Conservation (phyloP, 2,113 vertebrate species). For the Machaerirhynchus nigripectus region DNA sequence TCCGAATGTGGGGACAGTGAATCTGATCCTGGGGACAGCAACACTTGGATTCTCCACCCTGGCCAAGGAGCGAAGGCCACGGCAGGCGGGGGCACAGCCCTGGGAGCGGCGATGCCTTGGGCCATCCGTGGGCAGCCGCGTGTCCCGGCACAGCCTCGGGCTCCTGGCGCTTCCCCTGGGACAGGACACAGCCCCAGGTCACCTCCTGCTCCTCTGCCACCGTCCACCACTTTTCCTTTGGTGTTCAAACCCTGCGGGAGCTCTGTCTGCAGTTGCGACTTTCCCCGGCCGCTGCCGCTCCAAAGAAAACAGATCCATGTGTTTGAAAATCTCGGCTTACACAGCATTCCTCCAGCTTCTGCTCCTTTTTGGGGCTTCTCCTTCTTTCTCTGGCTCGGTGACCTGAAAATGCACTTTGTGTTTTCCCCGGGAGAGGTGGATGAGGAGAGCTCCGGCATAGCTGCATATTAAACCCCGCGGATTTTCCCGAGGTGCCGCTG, state of each 20-base stretch:
- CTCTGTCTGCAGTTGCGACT: constrained; percentile 16
- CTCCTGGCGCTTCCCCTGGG: not conserved
- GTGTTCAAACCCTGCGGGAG: not conserved
- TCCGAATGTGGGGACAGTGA: not conserved
- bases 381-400: not conserved
- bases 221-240: not conserved
- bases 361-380: constrained; percentile 51
- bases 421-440: constrained; percentile 45
- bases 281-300: not conserved
- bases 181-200: not conserved
- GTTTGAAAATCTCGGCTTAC: constrained; percentile 26
- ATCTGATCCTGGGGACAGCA: not conserved
- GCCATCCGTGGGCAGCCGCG: not conserved
- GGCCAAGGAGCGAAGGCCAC: not conserved
- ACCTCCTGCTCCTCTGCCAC: not conserved
- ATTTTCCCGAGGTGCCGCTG: not conserved
- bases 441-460: constrained; percentile 31
- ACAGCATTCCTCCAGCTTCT: constrained; percentile 39
- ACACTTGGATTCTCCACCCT: rapidly evolving
- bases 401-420: constrained; percentile 50
- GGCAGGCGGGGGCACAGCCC: rapidly evolving
- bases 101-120: not conserved
- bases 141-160: not conserved
- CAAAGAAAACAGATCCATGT: constrained; percentile 47
- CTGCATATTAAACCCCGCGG: constrained; percentile 34